Base-by-base conservation (phyloP, 1,140 invertebrate species). In the Radopholus similis region DNA sequence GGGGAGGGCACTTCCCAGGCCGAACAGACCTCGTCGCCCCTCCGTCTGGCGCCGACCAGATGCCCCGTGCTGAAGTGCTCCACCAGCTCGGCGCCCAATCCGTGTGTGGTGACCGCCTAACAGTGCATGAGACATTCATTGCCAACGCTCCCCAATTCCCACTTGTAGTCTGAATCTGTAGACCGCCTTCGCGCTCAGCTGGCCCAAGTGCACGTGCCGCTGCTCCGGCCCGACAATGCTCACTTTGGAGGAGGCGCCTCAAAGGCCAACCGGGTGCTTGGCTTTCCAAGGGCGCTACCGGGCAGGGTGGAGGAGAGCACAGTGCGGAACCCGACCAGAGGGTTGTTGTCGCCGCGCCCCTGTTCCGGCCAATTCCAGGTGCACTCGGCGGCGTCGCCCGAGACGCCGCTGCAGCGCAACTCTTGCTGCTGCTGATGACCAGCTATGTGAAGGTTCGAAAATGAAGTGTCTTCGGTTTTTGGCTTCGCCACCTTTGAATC, bases 51-150 rank as follows among this genome's bases (percentile, higher is more conserved):
- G 9, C 11, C n/a, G 47, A 40, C 58, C 49, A 62, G n/a, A 49
- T 62, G 58, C 0, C 58, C 58, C 6, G 58, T 62, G 40, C 55
- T 66, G 13, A 66, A 66, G 6, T 66, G 34, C n/a, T 56, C 38
- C 1, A 40, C 64, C 23, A 66, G 28, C 58, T 66, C 49, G 44
- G 54, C 38, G 8, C 64, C 64, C 34, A 66, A 23, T 21, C 64
- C 64, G 23, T 40, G 64, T 6, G 64, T 21, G n/a, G 54, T 66
- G 18, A 66, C 59, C 6, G 64, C 51, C 54, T 66, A 32, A 62
- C 30, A 13, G 4, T 53, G 15, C 15, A 47, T 26, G 1, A 8
- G 26, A 42, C 23, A 4, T 40, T 47, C 2, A 64, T 4, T 40
- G 34, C 21, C 56, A 6, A 64, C 21, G 1, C 13, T 38, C 15